A percentile compares a stretch with the other conserved stretches of the same genome.
These are phyloP conservation scores for Cecidostiba fungosa DNA, from an alignment of 2,888 invertebrate genomes.

Conservation along the genomic window DNA sequence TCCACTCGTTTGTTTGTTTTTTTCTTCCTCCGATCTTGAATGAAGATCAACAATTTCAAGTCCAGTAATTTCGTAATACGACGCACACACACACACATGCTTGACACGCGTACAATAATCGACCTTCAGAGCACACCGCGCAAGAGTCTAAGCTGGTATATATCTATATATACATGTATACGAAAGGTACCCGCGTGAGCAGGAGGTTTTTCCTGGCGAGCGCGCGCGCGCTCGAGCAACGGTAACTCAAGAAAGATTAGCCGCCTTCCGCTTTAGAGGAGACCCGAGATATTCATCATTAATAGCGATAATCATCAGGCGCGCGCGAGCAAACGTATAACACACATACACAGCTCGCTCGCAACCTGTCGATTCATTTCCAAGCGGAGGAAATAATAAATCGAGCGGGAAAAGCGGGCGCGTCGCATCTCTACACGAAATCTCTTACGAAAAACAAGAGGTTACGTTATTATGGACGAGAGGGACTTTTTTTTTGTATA, in stretches of 20 bases:
- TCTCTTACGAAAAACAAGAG: constrained; percentile 4
- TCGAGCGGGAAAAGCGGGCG: constrained; percentile 1
- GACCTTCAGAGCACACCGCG: constrained; percentile 28
- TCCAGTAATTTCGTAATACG: not conserved
- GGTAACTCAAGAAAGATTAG: constrained; percentile 24
- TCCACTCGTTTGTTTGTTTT: not conserved
- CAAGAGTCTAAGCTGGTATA: too few species aligned
- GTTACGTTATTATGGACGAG: not conserved
- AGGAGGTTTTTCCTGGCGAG: not conserved
- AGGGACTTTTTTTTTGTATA: not conserved
- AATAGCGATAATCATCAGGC: constrained; percentile 34
- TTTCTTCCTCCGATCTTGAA: not conserved
- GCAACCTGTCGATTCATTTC: constrained; percentile 37
- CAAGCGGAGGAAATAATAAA: not conserved
- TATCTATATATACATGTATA: not conserved
- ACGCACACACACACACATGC: not conserved
- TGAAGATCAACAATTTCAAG: not conserved
- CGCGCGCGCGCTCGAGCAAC: not conserved
- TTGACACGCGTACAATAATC: not conserved
- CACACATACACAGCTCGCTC: not conserved
- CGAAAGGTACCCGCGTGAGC: not conserved
- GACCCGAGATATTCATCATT: constrained; percentile 40
- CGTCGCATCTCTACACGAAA: not conserved
- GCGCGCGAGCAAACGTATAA: not conserved
- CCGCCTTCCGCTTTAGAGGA: constrained; percentile 28